Conservation (phyloP, 2,797 vertebrate species). For the Clarias pachynema region DNA sequence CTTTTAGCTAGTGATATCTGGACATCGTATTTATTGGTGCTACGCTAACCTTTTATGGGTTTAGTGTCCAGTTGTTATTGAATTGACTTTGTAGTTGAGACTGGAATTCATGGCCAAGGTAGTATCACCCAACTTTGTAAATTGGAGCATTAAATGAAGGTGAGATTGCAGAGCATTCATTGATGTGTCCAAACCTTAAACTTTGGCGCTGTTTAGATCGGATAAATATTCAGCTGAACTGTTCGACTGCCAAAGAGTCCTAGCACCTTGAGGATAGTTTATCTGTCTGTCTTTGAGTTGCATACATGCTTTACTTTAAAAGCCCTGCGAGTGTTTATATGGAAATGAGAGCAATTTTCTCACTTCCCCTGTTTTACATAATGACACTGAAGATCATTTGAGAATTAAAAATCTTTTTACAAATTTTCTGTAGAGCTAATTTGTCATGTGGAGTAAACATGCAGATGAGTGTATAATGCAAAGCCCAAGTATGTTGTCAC, state of each 20-base stretch:
- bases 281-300: slow-evolving; percentile 26
- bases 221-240: not conserved
- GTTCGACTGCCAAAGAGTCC: not conserved
- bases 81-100: not conserved
- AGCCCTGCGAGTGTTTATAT: slow-evolving; percentile 41
- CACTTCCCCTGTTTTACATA: slow-evolving; percentile 45
- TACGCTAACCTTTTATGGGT: not conserved
- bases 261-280: slow-evolving; percentile 10
- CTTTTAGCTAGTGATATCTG: not conserved
- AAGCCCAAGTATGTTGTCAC: not conserved
- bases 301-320: slow-evolving; percentile 26
- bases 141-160: not conserved
- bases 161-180: not conserved
- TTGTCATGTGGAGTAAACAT: slow-evolving; percentile 28
- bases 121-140: not conserved
- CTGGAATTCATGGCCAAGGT: not conserved
- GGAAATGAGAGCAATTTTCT: slow-evolving; percentile 43
- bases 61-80: not conserved
- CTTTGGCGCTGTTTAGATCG: not conserved
- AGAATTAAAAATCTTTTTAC: slow-evolving; percentile 24
- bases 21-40: not conserved
- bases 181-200: not conserved
- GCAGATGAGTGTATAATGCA: not conserved
- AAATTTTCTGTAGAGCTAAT: slow-evolving; percentile 17
- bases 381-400: slow-evolving; percentile 43